Evolutionary conservation across 2,113 vertebrate genomes (phyloP).

Genomic region (Pygathrix nemaeus): DNA sequence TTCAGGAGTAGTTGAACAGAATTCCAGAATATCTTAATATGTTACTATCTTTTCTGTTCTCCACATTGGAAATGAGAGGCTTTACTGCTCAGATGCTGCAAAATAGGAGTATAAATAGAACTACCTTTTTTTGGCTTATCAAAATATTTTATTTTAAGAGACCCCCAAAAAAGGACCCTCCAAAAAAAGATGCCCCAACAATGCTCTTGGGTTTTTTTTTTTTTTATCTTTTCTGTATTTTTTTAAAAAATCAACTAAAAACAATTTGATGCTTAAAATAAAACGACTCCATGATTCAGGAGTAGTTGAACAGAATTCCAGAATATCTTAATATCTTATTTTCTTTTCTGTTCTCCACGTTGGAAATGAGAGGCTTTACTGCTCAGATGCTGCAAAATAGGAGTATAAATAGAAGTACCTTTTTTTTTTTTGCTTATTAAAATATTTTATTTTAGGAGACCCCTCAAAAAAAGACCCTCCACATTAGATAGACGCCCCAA

Average conservation of each 20-base stretch:
- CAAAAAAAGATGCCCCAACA: conserved; percentile 81
- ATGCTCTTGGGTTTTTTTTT: conserved; percentile 80
- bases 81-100: neutral
- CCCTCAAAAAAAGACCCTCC: conserved; percentile 82
- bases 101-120: conserved; percentile 14
- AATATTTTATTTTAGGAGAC: conserved; percentile 97
- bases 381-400: neutral
- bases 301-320: conserved; percentile 2
- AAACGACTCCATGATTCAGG: neutral
- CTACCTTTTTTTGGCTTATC: conserved; percentile 88
- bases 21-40: neutral
- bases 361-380: neutral
- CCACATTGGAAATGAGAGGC: neutral
- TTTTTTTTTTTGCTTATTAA: conserved; percentile 91
- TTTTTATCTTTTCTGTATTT: conserved; percentile 56
- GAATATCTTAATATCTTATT: conserved; percentile 34
- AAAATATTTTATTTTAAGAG: conserved; percentile 99
- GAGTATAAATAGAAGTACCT: neutral
- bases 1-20: neutral
- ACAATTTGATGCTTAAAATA: conserved; percentile 80
- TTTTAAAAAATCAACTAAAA: conserved; percentile 86
- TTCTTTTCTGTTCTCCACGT: neutral
- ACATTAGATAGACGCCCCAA: conserved; percentile 83
- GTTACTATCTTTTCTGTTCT: neutral
- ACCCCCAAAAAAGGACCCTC: conserved; percentile 82